These are phyloP conservation scores for Microtus californicus DNA, from an alignment of 2,797 vertebrate genomes.

Conservation along the genomic window DNA sequence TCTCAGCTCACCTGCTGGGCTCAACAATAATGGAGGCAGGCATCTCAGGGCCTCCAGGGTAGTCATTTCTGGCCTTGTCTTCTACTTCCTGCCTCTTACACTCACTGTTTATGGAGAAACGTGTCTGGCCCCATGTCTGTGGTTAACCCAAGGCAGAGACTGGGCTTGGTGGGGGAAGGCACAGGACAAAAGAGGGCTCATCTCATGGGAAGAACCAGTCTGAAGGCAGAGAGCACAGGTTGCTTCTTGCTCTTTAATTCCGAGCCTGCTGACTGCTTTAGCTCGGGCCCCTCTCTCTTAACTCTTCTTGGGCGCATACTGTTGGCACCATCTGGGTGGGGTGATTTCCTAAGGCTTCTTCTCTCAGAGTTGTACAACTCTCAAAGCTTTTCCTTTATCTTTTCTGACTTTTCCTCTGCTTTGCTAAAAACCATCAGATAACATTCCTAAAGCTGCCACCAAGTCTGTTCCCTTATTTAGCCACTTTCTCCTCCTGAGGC, in stretches of 20 bases:
- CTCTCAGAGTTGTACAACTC: background rate
- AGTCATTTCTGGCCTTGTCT: background rate
- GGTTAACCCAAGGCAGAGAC: conserved; percentile 6
- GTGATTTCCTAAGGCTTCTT: conserved; percentile 26
- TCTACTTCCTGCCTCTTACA: conserved; percentile 1
- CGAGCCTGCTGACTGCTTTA: background rate
- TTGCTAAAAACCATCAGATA: background rate
- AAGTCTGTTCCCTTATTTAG: background rate
- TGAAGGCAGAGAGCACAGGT: background rate
- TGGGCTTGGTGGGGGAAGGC: background rate
- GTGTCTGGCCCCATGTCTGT: background rate
- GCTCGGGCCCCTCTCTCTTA: background rate
- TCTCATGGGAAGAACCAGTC: background rate
- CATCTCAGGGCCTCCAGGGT: background rate
- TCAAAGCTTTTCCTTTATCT: background rate
- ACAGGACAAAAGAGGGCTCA: background rate
- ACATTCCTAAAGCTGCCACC: background rate
- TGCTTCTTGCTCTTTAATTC: conserved; percentile 55
- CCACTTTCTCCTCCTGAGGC: background rate
- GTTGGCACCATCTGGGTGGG: background rate
- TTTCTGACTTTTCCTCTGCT: background rate
- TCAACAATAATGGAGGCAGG: background rate
- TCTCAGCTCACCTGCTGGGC: background rate
- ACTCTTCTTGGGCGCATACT: background rate
- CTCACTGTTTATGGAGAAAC: background rate